Evolutionary conservation across 2,113 vertebrate species (phyloP).

Genomic region (Python bivittatus): DNA sequence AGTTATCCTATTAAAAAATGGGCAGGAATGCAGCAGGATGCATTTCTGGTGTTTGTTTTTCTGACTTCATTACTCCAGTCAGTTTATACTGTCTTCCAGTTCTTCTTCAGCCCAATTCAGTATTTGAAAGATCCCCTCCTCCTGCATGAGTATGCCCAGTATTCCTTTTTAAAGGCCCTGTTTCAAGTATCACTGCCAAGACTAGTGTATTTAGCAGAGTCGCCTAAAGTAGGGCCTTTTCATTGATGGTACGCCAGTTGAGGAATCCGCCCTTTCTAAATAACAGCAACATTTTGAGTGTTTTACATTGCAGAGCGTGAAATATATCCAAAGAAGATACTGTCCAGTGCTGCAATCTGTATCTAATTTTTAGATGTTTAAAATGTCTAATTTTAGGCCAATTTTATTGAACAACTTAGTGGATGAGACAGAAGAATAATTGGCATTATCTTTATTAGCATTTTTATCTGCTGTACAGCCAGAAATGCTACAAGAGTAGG

Average conservation of each 20-base stretch:
- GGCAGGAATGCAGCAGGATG: not conserved
- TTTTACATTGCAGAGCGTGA: not conserved
- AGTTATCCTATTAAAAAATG: too few relatives aligned
- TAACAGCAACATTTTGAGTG: not conserved
- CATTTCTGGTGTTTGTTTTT: not conserved
- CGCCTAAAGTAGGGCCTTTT: too few relatives aligned
- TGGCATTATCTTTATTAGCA: not conserved
- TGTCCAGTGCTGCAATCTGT: not conserved
- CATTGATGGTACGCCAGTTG: too few relatives aligned
- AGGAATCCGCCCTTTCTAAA: not conserved
- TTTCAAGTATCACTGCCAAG: not conserved
- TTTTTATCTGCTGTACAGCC: too few relatives aligned
- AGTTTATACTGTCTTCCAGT: not conserved
- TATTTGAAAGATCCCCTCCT: not conserved
- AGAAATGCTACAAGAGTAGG: too few relatives aligned
- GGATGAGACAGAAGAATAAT: not conserved
- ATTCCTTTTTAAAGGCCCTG: not conserved
- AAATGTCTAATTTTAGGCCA: conserved; percentile 9
- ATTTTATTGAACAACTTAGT: not conserved
- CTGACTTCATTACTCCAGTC: not conserved
- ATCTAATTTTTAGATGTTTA: not conserved
- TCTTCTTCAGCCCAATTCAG: too few relatives aligned
- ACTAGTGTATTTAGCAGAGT: too few relatives aligned
- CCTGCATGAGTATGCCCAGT: not conserved
- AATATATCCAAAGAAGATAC: too few relatives aligned